Conservation (phyloP, 2,797 vertebrate genomes). For the Anabacerthia variegaticeps region DNA sequence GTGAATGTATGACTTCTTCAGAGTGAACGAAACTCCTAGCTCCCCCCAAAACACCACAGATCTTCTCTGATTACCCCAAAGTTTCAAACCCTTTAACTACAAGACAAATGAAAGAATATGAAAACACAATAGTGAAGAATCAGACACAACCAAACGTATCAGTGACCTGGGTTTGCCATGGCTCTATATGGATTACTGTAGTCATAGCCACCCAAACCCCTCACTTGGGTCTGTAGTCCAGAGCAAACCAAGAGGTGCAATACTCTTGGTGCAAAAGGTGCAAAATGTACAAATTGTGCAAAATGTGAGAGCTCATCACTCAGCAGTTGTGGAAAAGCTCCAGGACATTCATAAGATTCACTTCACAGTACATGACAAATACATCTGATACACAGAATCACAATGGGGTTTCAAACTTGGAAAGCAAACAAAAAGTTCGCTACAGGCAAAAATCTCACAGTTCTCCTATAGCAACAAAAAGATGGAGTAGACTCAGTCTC, state of each 20-base stretch:
- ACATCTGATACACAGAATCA: background rate
- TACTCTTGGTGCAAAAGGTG: background rate
- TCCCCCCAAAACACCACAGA: background rate
- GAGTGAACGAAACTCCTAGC: background rate
- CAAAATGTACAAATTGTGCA: background rate
- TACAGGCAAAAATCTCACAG: background rate
- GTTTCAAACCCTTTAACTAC: background rate
- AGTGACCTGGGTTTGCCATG: background rate
- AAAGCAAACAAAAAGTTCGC: background rate
- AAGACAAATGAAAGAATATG: background rate
- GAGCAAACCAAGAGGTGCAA: background rate
- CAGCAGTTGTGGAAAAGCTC: background rate
- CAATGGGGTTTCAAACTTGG: background rate
- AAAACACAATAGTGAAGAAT: background rate
- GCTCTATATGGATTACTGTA: background rate
- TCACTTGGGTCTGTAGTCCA: background rate
- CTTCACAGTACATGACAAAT: background rate
- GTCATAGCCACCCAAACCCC: background rate
- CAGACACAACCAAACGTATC: background rate
- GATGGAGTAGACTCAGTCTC: background rate
- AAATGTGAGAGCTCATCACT: background rate
- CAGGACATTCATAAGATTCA: background rate
- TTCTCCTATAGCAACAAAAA: background rate
- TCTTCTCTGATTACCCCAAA: background rate
- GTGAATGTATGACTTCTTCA: background rate